Evolutionary conservation across 1,140 invertebrate genomes (phyloP).

Genomic region (Zaprionus tsacasi): DNA sequence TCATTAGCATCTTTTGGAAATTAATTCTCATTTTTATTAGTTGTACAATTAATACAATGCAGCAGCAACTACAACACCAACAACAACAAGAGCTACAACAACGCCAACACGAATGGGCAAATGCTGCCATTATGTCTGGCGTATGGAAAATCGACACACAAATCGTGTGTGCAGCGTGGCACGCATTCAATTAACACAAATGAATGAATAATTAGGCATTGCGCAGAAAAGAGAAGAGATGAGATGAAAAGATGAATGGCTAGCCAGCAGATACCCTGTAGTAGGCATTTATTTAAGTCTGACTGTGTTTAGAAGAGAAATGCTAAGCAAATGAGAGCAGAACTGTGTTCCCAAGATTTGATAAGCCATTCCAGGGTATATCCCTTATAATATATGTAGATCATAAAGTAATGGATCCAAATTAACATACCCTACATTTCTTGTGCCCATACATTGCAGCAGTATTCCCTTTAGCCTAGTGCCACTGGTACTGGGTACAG

Average conservation of each 20-base stretch:
- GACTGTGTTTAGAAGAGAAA: too few relatives aligned
- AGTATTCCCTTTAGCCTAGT: slow-evolving; percentile 22
- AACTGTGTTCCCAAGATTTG: background rate
- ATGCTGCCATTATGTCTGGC: slow-evolving; percentile 74
- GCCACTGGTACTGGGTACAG: slow-evolving; percentile 8
- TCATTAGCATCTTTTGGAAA: slow-evolving; percentile 70
- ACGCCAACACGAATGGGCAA: slow-evolving; percentile 40
- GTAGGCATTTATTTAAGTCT: too few relatives aligned
- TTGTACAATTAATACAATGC: slow-evolving; percentile 41
- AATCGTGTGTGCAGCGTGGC: slow-evolving; percentile 52
- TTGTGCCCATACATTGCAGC: too few relatives aligned
- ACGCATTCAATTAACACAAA: slow-evolving; percentile 76
- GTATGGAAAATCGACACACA: slow-evolving; percentile 57
- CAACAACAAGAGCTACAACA: slow-evolving; percentile 13
- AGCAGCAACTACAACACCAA: slow-evolving; percentile 2
- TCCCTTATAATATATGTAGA: background rate
- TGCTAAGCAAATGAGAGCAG: background rate
- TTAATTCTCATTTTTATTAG: slow-evolving; percentile 62
- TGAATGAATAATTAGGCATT: slow-evolving; percentile 73
- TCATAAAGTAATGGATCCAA: too few relatives aligned
- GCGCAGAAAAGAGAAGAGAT: slow-evolving; percentile 10
- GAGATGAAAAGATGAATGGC: background rate
- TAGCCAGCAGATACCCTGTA: slow-evolving; percentile 4
- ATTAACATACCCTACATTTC: background rate
- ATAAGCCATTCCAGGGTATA: background rate